These are phyloP conservation scores for Ylistrum balloti DNA, from an alignment of 1,140 invertebrate genomes.

Conservation along the genomic window DNA sequence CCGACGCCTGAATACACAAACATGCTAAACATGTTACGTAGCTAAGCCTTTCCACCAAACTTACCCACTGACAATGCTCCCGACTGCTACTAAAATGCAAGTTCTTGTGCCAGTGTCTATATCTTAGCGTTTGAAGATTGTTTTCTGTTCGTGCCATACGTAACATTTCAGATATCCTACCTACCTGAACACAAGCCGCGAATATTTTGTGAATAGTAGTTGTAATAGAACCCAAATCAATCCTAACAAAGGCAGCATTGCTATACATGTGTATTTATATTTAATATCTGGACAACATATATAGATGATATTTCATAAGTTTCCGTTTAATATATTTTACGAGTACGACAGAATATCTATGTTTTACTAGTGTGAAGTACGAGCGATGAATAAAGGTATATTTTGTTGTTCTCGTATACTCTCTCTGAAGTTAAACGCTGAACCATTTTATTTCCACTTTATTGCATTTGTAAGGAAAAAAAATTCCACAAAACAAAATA, in stretches of 20 bases:
- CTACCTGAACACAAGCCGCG: neutral
- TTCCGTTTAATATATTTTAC: no score
- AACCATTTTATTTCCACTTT: no score
- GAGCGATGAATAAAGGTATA: no score
- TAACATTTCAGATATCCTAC: neutral
- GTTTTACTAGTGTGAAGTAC: no score
- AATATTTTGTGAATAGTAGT: neutral
- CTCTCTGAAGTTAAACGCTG: no score
- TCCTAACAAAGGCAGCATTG: neutral
- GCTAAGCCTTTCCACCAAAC: neutral
- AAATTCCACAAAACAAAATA: no score
- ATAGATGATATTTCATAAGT: no score
- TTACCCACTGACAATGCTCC: neutral
- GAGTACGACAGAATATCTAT: no score
- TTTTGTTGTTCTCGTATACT: no score
- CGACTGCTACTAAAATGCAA: neutral
- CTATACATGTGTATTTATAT: neutral
- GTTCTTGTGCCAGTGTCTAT: neutral
- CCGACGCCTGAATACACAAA: neutral
- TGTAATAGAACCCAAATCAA: neutral
- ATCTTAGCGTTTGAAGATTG: neutral
- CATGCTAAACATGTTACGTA: slow-evolving; percentile 16
- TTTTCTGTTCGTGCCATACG: neutral
- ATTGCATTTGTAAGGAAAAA: no score
- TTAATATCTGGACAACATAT: no score